A percentile compares a stretch with the other conserved stretches of the same genome.
Evolutionary conservation across 2,797 vertebrate species (phyloP).

Genomic region (Poecilia gillii): DNA sequence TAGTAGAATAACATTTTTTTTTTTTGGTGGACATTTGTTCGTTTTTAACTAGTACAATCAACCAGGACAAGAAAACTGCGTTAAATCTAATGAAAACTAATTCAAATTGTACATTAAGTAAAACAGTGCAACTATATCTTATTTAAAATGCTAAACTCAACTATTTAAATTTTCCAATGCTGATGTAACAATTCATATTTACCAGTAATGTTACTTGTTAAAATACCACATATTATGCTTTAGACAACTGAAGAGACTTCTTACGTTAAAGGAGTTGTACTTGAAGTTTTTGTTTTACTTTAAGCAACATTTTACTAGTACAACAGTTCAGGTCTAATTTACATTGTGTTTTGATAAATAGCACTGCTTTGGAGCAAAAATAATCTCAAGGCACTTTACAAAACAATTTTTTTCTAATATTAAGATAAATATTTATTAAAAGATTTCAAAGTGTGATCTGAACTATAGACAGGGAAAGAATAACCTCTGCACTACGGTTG

Average conservation of each 20-base stretch:
- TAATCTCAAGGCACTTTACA: not conserved
- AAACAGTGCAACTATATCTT: not conserved
- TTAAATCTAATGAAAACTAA: not conserved
- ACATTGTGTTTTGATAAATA: not conserved
- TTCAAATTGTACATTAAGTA: not conserved
- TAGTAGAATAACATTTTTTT: not conserved
- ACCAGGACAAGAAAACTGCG: no score
- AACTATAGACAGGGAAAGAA: not conserved
- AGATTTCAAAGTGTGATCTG: not conserved
- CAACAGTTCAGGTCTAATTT: not conserved
- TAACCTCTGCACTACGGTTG: not conserved
- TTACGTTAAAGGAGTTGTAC: not conserved
- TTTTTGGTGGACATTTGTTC: not conserved
- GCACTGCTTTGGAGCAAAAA: not conserved
- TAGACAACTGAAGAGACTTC: not conserved
- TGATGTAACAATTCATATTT: not conserved
- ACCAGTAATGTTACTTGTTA: not conserved
- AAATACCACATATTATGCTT: not conserved
- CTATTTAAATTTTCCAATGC: not conserved
- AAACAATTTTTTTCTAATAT: not conserved
- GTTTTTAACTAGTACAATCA: not conserved
- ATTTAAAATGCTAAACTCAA: not conserved
- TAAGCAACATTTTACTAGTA: not conserved
- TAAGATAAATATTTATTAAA: not conserved
- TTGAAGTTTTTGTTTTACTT: slow-evolving; percentile 1